These are phyloP conservation scores for Myotis davidii DNA, from an alignment of 2,113 vertebrate genomes.

Conservation along the genomic window DNA sequence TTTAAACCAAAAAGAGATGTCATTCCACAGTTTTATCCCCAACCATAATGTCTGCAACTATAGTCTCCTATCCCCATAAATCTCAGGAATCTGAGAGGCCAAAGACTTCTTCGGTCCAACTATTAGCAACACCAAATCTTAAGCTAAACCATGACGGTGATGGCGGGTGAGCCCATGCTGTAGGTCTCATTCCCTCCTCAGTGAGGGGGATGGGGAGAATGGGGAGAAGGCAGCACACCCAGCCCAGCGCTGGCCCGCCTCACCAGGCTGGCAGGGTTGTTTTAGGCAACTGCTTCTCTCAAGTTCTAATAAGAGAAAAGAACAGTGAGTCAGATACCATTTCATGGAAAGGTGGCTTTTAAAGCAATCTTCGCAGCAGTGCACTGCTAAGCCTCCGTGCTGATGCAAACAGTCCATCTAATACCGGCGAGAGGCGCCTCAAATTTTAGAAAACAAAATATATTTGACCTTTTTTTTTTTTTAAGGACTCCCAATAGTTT, in stretches of 20 bases:
- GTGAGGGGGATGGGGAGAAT: not conserved
- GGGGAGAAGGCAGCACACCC: not conserved
- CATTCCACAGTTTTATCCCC: not conserved
- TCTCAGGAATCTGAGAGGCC: not conserved
- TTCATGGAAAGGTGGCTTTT: conserved; percentile 59
- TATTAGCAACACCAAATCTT: not conserved
- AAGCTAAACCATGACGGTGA: not conserved
- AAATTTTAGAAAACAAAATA: conserved; percentile 46
- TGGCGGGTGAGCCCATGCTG: not conserved
- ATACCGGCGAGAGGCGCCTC: not conserved
- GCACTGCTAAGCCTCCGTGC: conserved; percentile 53
- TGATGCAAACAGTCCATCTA: not conserved
- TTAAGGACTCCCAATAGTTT: not conserved
- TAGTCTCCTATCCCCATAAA: not conserved
- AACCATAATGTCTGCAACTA: not conserved
- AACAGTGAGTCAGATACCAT: conserved; percentile 39
- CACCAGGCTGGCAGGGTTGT: not conserved
- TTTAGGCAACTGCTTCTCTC: not conserved
- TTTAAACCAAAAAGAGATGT: not conserved
- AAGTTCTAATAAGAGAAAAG: conserved; percentile 49
- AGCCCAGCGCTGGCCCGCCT: not conserved
- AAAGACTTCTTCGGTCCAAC: not conserved
- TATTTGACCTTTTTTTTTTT: conserved; percentile 43
- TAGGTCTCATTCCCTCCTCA: not conserved
- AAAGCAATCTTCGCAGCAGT: not conserved